phyloP scores from a whole-genome alignment of 2,888 invertebrate genomes.

The Pyrochroa serraticornis region DNA sequence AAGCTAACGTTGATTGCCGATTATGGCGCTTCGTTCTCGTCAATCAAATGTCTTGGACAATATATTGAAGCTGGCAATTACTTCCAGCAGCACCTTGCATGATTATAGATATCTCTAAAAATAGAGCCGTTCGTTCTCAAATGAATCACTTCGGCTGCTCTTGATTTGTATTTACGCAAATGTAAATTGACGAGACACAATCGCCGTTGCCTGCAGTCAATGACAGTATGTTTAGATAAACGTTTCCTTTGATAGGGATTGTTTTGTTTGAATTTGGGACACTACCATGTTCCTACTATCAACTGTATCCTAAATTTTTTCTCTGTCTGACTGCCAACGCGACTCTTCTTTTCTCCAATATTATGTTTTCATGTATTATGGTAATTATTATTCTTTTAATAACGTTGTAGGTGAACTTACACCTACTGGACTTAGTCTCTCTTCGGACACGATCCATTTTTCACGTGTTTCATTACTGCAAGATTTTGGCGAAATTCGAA shows the following conservation, averaged over 20 bases:
- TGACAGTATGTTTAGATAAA: constrained; percentile 7
- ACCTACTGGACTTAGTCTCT: constrained; percentile 3
- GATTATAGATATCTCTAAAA: too few relatives aligned
- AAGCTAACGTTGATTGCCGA: too few relatives aligned
- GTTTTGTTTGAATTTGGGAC: background rate
- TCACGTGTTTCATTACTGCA: constrained; percentile 4
- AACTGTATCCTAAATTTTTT: too few relatives aligned
- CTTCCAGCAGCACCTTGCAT: too few relatives aligned
- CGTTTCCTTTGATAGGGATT: background rate
- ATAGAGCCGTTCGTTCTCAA: background rate
- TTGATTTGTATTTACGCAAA: too few relatives aligned
- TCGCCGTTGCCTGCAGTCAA: background rate
- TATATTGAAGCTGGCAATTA: too few relatives aligned
- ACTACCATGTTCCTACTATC: too few relatives aligned
- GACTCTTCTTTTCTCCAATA: background rate
- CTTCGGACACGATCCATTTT: constrained; percentile 5
- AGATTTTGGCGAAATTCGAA: background rate
- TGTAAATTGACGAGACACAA: constrained; percentile 2
- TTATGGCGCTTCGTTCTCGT: too few relatives aligned
- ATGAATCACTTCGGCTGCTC: constrained; percentile 1
- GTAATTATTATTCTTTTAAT: too few relatives aligned
- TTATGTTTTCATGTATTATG: background rate
- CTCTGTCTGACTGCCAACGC: background rate
- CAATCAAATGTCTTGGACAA: too few relatives aligned
- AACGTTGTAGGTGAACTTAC: constrained; percentile 8